Evolutionary conservation across 2,113 vertebrate species (phyloP), one percentile per base, ranked within the genome.

Genomic region (Choloepus hoffmanni): DNA sequence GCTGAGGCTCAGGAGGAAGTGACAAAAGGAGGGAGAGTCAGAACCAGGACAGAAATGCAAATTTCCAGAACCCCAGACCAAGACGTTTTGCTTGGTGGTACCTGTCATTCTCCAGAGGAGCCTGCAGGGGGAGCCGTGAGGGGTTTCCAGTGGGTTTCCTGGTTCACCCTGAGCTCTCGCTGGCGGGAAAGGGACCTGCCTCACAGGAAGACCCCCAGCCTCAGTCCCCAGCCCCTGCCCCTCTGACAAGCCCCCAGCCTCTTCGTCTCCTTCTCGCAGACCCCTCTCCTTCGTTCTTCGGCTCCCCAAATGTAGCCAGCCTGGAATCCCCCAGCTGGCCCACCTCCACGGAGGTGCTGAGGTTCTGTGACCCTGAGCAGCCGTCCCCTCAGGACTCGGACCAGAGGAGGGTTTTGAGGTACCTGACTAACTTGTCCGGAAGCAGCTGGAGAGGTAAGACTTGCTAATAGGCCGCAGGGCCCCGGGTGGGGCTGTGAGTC

Each of bases 321-420:
- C 1, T 24, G 33, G 33, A 28, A 16, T 76, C 43, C 45, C 79
- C 89, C 62, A 94, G 9, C 50, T 19, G 24, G 48, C 81, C 55
- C 33, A 63, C 21, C 8, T 76, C 90, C 60, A 85, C 50, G 0
- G 0, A 18, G 8, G 11, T 89, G 68, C 60, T 85, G 30, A 3
- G 0, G n/a, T 0, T 8, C 10, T 28, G 0, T 16, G 12, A 2
- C 23, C 0, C 62, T 40, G 18, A 43, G 7, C 7, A 15, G 19
- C 3, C 0, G 4, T 1, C 3, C 48, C 3, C 60, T 36, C 5
- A n/a, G 6, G 2, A 1, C 15, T 16, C 58, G 53, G 8, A 26
- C 14, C 26, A 4, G 12, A 53, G 4, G 12, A 14, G 2, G 30
- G 13, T 1, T 26, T 5, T 2, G 0, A 36, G 8, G n/a, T 8